Percentiles rank a stretch among this genome's conserved stretches.
phyloP scores from a whole-genome alignment of 2,888 invertebrate species.

The Cynaeus angustus region DNA sequence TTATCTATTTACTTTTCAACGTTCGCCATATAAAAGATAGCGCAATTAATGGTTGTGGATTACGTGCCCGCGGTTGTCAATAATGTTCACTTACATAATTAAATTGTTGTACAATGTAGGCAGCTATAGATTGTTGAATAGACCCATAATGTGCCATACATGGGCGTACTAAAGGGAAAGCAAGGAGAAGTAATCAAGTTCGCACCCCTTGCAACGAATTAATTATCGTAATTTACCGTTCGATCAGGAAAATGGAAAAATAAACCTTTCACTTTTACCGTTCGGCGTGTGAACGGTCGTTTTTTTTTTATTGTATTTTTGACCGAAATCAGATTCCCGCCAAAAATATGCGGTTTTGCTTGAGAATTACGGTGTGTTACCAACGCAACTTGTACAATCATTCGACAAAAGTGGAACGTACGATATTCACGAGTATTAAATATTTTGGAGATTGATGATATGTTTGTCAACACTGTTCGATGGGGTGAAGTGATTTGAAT shows the following conservation, averaged over 20 bases:
- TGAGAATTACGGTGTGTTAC: neutral
- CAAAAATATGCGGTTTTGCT: conserved; percentile 1
- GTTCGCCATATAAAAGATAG: conserved; percentile 15
- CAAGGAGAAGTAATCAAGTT: conserved; percentile 14
- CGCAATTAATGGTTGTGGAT: conserved; percentile 32
- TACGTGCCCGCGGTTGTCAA: conserved; percentile 24
- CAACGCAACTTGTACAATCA: neutral
- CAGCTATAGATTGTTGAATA: conserved; percentile 23
- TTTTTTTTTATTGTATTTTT: too few relatives aligned
- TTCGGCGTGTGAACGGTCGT: neutral
- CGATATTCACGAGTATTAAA: neutral
- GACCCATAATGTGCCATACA: conserved; percentile 18
- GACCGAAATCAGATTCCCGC: conserved; percentile 2
- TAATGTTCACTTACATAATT: conserved; percentile 23
- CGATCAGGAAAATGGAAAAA: conserved; percentile 19
- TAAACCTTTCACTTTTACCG: conserved; percentile 31
- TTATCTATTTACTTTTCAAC: conserved; percentile 21
- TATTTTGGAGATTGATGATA: neutral
- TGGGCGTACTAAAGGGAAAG: conserved; percentile 30
- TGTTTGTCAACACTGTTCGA: neutral
- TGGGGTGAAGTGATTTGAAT: neutral
- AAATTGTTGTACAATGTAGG: conserved; percentile 22
- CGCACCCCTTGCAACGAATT: conserved; percentile 7
- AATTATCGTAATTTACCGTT: conserved; percentile 15
- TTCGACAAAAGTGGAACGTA: conserved; percentile 1